Conservation (phyloP, 1,140 invertebrate genomes). For the Hetaerina americana region DNA sequence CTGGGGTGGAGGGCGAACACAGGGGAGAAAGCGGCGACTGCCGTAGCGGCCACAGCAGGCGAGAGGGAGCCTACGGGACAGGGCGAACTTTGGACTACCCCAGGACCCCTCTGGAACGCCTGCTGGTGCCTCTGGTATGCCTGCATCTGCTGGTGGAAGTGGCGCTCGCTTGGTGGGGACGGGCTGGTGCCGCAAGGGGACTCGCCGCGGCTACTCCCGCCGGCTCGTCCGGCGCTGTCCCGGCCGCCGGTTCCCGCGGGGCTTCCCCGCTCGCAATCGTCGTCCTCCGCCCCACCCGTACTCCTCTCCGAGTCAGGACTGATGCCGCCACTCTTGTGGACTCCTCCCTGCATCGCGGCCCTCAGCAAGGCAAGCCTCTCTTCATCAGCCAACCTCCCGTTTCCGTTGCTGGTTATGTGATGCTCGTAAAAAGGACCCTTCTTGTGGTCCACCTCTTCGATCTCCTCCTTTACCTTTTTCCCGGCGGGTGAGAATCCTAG, state of each 20-base stretch:
- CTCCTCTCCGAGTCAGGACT: neutral
- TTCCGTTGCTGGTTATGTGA: neutral
- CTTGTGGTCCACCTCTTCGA: neutral
- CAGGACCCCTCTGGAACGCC: neutral
- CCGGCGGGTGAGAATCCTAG: neutral
- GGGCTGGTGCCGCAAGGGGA: neutral
- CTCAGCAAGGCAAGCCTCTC: neutral
- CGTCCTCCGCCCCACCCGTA: neutral
- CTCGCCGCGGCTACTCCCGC: neutral
- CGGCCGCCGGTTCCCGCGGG: neutral
- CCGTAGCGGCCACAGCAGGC: neutral
- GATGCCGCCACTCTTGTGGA: neutral
- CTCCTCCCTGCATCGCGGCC: neutral
- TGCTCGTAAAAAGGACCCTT: too few species aligned
- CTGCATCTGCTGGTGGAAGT: neutral
- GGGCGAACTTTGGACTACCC: neutral
- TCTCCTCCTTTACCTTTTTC: neutral
- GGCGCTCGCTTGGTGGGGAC: neutral
- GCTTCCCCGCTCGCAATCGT: neutral
- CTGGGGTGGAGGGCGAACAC: neutral
- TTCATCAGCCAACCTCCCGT: neutral
- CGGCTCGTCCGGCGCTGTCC: neutral
- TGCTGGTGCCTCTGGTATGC: neutral
- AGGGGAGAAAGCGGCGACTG: neutral
- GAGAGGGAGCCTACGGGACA: neutral